These are phyloP conservation scores for Pseudococcus jackbeardsleyi DNA, from an alignment of 2,888 invertebrate genomes.

Conservation along the genomic window DNA sequence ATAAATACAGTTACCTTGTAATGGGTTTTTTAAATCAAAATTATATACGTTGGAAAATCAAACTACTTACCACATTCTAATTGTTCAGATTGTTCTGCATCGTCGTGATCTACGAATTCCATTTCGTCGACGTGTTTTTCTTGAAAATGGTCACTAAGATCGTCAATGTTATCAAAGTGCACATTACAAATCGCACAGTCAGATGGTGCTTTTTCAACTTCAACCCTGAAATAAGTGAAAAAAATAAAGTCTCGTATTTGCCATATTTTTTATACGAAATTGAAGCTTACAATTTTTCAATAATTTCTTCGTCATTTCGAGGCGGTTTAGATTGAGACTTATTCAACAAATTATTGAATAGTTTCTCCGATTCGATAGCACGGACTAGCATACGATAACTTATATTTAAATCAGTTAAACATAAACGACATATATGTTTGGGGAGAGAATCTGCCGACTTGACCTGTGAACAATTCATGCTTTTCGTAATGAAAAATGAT, in stretches of 20 bases:
- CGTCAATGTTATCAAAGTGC: conserved; percentile 10
- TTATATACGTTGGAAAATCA: neutral
- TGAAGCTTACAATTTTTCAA: conserved; percentile 22
- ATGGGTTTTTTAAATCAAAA: neutral
- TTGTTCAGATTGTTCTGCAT: neutral
- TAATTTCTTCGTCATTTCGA: neutral
- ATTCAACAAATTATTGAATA: conserved; percentile 46
- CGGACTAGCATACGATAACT: conserved; percentile 58
- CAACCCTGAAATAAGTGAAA: neutral
- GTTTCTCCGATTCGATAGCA: conserved; percentile 56
- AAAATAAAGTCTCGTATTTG: neutral
- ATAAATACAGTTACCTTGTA: too few relatives aligned
- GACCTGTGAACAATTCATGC: neutral
- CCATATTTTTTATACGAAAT: neutral
- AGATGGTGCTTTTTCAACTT: neutral
- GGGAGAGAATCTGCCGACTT: conserved; percentile 38
- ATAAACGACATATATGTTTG: conserved; percentile 52
- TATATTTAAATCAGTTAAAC: conserved; percentile 50
- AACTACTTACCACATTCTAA: neutral
- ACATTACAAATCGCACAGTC: conserved; percentile 37
- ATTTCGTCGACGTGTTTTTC: conserved; percentile 54
- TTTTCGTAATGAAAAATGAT: neutral
- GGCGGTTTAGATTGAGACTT: neutral
- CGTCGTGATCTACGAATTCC: conserved; percentile 27
- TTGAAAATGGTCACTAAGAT: conserved; percentile 44